Evolutionary conservation across 2,113 vertebrate species (phyloP).

Genomic region (Platysteira castanea): DNA sequence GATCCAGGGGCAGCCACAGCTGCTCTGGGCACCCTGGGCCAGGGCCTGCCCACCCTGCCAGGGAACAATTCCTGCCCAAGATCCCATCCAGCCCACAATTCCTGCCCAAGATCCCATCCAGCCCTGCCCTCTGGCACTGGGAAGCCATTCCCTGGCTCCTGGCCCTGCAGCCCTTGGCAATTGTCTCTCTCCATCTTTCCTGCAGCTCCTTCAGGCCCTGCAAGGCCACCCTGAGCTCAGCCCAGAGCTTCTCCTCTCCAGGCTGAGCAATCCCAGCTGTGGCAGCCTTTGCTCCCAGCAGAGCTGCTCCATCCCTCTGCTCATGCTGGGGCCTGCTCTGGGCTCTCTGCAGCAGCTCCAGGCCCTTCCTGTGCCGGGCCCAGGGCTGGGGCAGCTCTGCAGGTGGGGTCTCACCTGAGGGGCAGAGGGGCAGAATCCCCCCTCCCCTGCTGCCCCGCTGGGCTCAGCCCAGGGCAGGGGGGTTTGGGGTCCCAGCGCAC

Average conservation of each 20-base stretch:
- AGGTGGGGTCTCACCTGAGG: too few relatives aligned
- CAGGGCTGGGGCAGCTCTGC: neutral
- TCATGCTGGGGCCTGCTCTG: too few relatives aligned
- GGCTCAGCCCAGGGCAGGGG: neutral
- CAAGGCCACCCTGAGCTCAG: too few relatives aligned
- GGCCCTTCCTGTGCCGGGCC: neutral
- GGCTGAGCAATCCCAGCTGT: too few relatives aligned
- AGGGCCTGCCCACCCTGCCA: neutral
- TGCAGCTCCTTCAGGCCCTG: neutral
- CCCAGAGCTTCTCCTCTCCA: too few relatives aligned
- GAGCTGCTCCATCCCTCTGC: too few relatives aligned
- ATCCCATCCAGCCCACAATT: too few relatives aligned
- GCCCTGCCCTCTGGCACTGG: neutral
- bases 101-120: neutral
- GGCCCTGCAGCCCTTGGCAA: neutral
- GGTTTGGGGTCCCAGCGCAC: neutral
- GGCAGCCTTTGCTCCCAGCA: too few relatives aligned
- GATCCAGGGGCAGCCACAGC: neutral
- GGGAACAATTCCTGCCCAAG: neutral
- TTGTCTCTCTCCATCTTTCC: neutral
- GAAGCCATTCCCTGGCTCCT: neutral
- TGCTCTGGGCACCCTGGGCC: neutral
- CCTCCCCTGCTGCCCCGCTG: neutral
- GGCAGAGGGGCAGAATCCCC: neutral
- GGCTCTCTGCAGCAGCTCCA: neutral